Evolutionary conservation across 35 echinoderm and acorn worm species (phyloP), one percentile per base, ranked within the genome.

Genomic region (Anneissia japonica): DNA sequence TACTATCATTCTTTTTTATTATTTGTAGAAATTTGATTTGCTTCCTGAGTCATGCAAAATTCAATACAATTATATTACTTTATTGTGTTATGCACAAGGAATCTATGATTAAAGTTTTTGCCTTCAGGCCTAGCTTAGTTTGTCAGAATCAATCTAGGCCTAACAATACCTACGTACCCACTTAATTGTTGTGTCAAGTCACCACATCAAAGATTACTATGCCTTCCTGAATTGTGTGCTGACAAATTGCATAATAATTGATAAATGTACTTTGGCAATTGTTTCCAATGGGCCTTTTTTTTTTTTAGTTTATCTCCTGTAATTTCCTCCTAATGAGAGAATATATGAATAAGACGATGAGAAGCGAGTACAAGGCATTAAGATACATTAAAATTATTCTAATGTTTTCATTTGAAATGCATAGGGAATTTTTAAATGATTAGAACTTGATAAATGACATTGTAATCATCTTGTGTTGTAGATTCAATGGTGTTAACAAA

Each of bases 171-270:
- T 64, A 26, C 19, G 19, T 64, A 23, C 51, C 51, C 19, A 23
- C 51, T 64, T 64, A 64, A 64, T 9, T 64, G 9, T 64, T 9
- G 10, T 64, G 51, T 64, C 51, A 64, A 64, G 19, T 23, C 19
- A 64, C 19, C 51, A 64, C 51, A 64, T 9, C 51, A 43, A 43
- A 43, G 40, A 4, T 43, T 4, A 43, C 4, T 14, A 43, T 43
- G 40, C 51, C 51, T 64, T 64, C 51, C 51, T 64, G 51, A 16
- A 64, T 26, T 19, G 51, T 9, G 1, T 23, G 51, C 51, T 64
- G 51, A 64, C 51, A 64, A 64, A 64, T 64, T 64, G 51, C 51
- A 64, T 64, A 64, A 64, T 64, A 64, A 64, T 64, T 64, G 51
- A 64, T 64, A 64, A 43, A 64, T 64, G 51, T 64, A 64, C 9